These are phyloP conservation scores for Rhizoglyphus robini DNA, from an alignment of 1,140 invertebrate genomes.

Conservation along the genomic window DNA sequence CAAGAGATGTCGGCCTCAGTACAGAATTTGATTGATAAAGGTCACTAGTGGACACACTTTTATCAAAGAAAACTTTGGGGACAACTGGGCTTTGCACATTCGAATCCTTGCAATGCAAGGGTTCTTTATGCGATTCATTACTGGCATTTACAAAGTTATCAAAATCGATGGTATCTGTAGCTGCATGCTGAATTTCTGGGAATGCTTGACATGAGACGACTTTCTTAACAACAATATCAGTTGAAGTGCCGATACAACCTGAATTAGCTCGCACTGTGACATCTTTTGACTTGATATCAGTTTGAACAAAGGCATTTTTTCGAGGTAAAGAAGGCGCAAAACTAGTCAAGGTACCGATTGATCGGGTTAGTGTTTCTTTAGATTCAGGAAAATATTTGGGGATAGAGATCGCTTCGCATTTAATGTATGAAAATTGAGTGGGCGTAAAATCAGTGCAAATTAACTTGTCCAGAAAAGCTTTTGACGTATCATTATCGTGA, in stretches of 20 bases:
- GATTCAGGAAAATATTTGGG: not conserved
- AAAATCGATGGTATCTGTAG: too few species aligned
- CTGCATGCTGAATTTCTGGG: too few species aligned
- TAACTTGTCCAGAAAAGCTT: too few species aligned
- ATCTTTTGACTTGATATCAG: conserved; percentile 10
- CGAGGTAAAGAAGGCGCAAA: conserved; percentile 16
- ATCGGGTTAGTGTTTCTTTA: not conserved
- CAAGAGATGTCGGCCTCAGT: not conserved
- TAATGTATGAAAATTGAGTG: conserved; percentile 3
- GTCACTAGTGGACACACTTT: conserved; percentile 1
- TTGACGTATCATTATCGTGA: too few species aligned
- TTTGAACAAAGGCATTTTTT: not conserved
- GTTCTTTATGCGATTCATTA: too few species aligned
- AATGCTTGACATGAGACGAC: too few species aligned
- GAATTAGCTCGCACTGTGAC: not conserved
- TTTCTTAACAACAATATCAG: not conserved
- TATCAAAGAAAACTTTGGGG: too few species aligned
- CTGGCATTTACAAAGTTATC: too few species aligned
- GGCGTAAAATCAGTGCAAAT: too few species aligned
- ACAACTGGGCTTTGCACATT: too few species aligned
- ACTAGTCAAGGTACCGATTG: conserved; percentile 19
- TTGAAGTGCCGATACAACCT: not conserved
- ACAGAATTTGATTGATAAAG: not conserved
- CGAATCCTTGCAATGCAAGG: not conserved
- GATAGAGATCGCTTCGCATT: conserved; percentile 17